phyloP scores from a whole-genome alignment of 1,140 invertebrate genomes.

The Semibalanus balanoides region DNA sequence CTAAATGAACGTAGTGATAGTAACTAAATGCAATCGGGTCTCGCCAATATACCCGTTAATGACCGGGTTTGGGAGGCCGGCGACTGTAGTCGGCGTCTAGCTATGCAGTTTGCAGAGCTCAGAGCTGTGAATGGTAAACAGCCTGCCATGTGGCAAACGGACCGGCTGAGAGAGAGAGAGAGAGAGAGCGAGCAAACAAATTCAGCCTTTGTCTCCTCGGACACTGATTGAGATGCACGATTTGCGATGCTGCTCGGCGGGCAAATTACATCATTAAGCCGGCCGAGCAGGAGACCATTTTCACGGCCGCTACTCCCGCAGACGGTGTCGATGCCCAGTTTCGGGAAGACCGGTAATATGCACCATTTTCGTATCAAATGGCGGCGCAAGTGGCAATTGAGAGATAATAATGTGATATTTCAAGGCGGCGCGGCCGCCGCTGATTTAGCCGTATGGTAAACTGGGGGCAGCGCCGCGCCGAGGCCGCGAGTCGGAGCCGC shows the following conservation, averaged over 20 bases:
- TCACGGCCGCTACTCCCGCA: neutral
- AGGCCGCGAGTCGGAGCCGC: neutral
- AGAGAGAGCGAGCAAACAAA: neutral
- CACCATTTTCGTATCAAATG: constrained; percentile 1
- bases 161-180: too few relatives aligned
- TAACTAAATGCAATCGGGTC: too few relatives aligned
- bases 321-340: neutral
- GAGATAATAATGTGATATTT: constrained; percentile 1
- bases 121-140: neutral
- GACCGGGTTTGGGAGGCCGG: neutral
- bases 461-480: neutral
- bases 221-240: neutral
- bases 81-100: neutral
- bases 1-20: too few relatives aligned
- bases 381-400: neutral
- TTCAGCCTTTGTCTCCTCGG: neutral
- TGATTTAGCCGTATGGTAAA: neutral
- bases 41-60: neutral
- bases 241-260: neutral
- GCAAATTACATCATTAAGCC: neutral
- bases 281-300: neutral
- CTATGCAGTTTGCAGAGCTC: neutral
- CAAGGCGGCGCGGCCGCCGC: neutral
- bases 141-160: neutral
- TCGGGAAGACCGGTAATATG: neutral